A percentile compares a stretch with the other conserved stretches of the same genome.
Conservation (phyloP, 2,797 vertebrate genomes). For the Erithacus rubecula region DNA sequence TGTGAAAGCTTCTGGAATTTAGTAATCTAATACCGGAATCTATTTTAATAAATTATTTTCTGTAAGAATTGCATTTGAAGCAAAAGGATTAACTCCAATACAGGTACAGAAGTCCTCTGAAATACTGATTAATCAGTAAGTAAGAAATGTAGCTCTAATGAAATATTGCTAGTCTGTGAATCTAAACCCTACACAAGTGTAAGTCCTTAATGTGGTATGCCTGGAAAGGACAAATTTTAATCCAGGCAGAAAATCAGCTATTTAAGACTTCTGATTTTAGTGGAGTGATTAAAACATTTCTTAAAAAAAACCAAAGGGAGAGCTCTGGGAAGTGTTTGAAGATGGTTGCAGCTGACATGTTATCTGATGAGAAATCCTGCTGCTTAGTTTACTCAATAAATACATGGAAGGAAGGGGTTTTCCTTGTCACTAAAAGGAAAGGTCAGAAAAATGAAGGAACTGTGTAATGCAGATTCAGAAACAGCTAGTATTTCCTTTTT, state of each 20-base stretch:
- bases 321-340: not conserved
- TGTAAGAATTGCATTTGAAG: not conserved
- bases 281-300: not conserved
- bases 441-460: not conserved
- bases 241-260: not conserved
- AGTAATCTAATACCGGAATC: not conserved
- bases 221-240: not conserved
- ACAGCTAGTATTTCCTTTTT: not conserved
- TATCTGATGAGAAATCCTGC: conserved; percentile 3
- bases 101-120: not conserved
- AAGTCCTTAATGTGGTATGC: not conserved
- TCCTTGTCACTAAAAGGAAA: not conserved
- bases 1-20: not conserved
- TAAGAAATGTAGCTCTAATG: not conserved
- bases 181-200: not conserved
- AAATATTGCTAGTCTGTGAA: not conserved
- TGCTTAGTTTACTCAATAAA: not conserved
- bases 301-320: not conserved
- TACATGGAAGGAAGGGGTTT: conserved; percentile 1
- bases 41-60: not conserved
- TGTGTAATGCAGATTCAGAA: not conserved
- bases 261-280: not conserved
- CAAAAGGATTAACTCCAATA: not conserved
- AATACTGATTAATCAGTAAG: not conserved
- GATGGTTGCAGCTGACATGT: not conserved